phyloP scores from a whole-genome alignment of 2,888 invertebrate genomes.

The Drosophila mettleri region DNA sequence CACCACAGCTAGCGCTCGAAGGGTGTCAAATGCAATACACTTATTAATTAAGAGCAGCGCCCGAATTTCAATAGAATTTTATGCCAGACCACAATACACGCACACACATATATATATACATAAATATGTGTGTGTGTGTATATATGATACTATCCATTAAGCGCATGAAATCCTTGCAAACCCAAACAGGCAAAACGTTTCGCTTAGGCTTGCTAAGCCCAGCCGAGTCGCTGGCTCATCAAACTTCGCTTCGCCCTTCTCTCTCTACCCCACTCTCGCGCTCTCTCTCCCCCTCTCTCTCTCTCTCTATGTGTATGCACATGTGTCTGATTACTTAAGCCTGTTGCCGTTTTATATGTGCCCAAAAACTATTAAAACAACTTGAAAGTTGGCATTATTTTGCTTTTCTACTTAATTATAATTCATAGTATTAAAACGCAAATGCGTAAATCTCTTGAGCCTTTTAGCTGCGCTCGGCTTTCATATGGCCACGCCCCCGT shows the following conservation, averaged over 20 bases:
- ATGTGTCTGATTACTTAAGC: constrained; percentile 32
- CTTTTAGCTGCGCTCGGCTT: constrained; percentile 1
- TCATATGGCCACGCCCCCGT: constrained; percentile 16
- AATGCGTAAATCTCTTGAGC: constrained; percentile 36
- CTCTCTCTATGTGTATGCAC: not conserved
- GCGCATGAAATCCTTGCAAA: constrained; percentile 30
- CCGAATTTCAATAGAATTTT: constrained; percentile 59
- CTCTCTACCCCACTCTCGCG: not conserved
- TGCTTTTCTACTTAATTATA: constrained; percentile 64
- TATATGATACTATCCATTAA: constrained; percentile 22
- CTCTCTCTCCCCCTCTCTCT: not conserved
- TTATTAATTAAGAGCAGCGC: constrained; percentile 72
- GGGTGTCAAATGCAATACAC: constrained; percentile 67
- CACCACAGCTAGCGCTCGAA: not conserved
- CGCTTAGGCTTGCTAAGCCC: constrained; percentile 28
- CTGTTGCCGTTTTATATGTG: constrained; percentile 27
- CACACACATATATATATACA: not conserved
- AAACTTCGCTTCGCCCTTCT: constrained; percentile 44
- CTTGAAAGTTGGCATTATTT: constrained; percentile 72
- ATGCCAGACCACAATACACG: constrained; percentile 61
- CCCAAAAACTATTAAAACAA: constrained; percentile 67
- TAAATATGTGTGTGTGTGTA: not conserved
- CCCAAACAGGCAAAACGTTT: constrained; percentile 18
- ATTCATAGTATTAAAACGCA: constrained; percentile 60
- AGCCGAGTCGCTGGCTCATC: constrained; percentile 50